These are phyloP conservation scores for Canis aureus DNA, from an alignment of 2,113 vertebrate genomes.

Conservation along the genomic window DNA sequence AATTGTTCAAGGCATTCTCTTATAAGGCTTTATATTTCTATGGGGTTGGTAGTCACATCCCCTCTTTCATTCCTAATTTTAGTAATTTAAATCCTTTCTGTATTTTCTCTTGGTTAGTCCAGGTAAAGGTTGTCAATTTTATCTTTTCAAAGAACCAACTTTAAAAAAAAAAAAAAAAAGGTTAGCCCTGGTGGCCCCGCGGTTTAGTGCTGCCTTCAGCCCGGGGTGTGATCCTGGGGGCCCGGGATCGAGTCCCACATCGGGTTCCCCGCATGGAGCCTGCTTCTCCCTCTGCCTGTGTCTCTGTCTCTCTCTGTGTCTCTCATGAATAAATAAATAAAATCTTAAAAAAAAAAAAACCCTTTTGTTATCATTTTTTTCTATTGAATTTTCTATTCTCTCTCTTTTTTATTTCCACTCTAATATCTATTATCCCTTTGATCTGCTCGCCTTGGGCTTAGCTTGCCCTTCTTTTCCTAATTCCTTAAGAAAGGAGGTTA, in stretches of 20 bases:
- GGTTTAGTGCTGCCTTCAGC: no score
- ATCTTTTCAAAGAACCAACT: background rate
- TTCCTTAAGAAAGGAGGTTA: background rate
- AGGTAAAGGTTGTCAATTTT: background rate
- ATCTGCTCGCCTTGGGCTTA: background rate
- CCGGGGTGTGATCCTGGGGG: no score
- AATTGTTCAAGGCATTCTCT: background rate
- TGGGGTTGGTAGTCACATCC: background rate
- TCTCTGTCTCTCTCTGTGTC: no score
- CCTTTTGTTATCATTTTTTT: background rate
- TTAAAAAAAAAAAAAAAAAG: no score
- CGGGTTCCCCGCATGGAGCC: no score
- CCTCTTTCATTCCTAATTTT: background rate
- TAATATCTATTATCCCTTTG: background rate
- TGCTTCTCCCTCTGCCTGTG: no score
- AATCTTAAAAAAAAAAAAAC: no score
- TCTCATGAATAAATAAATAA: no score
- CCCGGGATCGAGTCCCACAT: no score
- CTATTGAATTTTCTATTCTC: background rate
- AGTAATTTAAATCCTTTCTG: background rate
- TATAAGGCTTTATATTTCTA: background rate
- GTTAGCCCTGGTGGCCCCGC: no score
- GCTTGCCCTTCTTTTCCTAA: background rate
- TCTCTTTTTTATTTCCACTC: background rate
- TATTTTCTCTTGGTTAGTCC: background rate